Percentiles rank a stretch among this genome's conserved stretches.
These are phyloP conservation scores for Eustalomyia histrio DNA, from an alignment of 2,888 invertebrate species.

Conservation along the genomic window DNA sequence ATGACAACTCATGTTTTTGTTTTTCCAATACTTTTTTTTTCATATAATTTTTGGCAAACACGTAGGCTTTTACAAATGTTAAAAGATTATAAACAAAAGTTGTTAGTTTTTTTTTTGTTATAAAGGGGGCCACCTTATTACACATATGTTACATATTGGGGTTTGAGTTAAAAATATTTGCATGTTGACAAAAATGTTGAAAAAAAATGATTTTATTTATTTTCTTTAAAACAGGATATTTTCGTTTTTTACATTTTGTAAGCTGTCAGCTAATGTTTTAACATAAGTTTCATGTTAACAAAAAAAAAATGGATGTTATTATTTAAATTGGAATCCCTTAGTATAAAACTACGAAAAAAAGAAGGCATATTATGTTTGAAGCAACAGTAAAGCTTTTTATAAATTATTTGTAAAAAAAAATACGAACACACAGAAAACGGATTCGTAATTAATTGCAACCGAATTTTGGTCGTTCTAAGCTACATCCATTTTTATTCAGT, in stretches of 20 bases:
- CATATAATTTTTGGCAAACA: conserved; percentile 47
- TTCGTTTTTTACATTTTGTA: conserved; percentile 14
- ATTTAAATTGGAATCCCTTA: background rate
- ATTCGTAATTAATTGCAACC: too few relatives aligned
- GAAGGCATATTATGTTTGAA: too few relatives aligned
- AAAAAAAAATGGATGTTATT: conserved; percentile 9
- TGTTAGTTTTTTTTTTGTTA: conserved; percentile 17
- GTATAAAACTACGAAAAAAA: background rate
- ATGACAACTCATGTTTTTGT: conserved; percentile 58
- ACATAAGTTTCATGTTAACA: conserved; percentile 32
- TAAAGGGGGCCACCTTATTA: background rate
- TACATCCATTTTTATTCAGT: too few relatives aligned
- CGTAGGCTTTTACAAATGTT: conserved; percentile 59
- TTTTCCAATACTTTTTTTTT: conserved; percentile 28
- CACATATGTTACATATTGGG: conserved; percentile 39
- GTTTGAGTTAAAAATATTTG: conserved; percentile 52
- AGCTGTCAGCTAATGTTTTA: conserved; percentile 48
- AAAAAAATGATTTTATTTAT: conserved; percentile 24
- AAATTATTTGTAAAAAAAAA: too few relatives aligned
- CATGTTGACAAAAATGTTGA: conserved; percentile 60
- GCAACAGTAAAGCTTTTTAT: too few relatives aligned
- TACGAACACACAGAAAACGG: too few relatives aligned
- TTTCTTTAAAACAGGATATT: conserved; percentile 24
- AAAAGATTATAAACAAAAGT: conserved; percentile 35
- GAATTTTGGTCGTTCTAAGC: too few relatives aligned